phyloP scores from a whole-genome alignment of 2,888 invertebrate species.

The Gnatocerus cornutus region DNA sequence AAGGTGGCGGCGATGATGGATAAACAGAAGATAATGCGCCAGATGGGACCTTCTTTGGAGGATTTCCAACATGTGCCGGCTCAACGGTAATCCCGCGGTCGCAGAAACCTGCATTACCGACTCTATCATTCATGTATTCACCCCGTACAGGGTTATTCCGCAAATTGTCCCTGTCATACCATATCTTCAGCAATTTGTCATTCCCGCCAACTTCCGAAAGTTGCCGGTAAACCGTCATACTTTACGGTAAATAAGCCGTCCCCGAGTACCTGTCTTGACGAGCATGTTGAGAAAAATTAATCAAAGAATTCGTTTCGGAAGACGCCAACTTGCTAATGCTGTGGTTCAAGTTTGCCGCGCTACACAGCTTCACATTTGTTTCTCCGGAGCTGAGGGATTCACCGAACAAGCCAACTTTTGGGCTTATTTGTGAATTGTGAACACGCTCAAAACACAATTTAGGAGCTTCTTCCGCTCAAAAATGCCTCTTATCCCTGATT shows the following conservation, averaged over 20 bases:
- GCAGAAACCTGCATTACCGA: slow-evolving; percentile 64
- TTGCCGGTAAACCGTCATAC: slow-evolving; percentile 42
- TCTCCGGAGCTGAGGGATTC: slow-evolving; percentile 8
- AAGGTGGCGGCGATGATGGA: slow-evolving; percentile 43
- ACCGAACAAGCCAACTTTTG: neutral
- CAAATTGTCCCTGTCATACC: slow-evolving; percentile 67
- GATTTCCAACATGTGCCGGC: slow-evolving; percentile 59
- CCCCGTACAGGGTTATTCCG: slow-evolving; percentile 65
- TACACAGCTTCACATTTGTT: slow-evolving; percentile 11
- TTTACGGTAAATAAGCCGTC: slow-evolving; percentile 45
- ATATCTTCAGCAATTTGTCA: slow-evolving; percentile 67
- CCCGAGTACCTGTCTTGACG: slow-evolving; percentile 36
- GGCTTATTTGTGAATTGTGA: neutral
- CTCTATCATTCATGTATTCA: slow-evolving; percentile 69
- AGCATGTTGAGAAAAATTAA: slow-evolving; percentile 38
- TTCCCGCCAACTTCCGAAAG: slow-evolving; percentile 54
- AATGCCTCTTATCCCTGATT: neutral
- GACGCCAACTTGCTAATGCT: slow-evolving; percentile 19
- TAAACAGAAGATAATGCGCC: slow-evolving; percentile 48
- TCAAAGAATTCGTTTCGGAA: slow-evolving; percentile 19
- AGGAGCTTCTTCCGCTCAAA: neutral
- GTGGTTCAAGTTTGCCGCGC: slow-evolving; percentile 1
- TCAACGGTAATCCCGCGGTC: slow-evolving; percentile 63
- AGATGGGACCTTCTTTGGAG: slow-evolving; percentile 50
- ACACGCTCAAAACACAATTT: neutral